Percentiles rank a stretch among this genome's conserved stretches.
phyloP scores from a whole-genome alignment of 2,888 invertebrate genomes.

The Orthosia incerta region DNA sequence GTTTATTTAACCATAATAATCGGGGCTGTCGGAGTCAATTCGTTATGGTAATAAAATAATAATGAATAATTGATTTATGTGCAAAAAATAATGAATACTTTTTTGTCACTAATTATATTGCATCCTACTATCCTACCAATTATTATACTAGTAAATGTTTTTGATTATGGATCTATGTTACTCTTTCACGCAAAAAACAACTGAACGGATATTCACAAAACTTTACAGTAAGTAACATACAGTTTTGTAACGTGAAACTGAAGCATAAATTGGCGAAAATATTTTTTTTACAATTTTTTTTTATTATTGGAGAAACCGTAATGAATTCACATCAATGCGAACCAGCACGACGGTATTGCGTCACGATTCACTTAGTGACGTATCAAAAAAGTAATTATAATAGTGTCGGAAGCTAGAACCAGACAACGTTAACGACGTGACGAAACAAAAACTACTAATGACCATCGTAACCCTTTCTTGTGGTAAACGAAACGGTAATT shows the following conservation, averaged over 20 bases:
- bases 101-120: not conserved
- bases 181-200: too few species aligned
- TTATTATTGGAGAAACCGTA: conserved; percentile 10
- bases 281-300: too few species aligned
- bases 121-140: not conserved
- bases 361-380: conserved; percentile 64
- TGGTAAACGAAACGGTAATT: conserved; percentile 65
- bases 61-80: conserved; percentile 2
- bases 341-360: conserved; percentile 10
- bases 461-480: conserved; percentile 67
- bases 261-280: not conserved
- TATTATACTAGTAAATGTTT: too few species aligned
- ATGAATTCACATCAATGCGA: not conserved
- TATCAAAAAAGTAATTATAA: conserved; percentile 63
- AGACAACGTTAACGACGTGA: conserved; percentile 62
- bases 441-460: conserved; percentile 68
- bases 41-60: conserved; percentile 19
- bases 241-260: not conserved
- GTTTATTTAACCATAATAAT: conserved; percentile 49
- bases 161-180: too few species aligned
- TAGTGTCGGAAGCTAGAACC: conserved; percentile 62
- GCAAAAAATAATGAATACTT: not conserved
- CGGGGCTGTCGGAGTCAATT: conserved; percentile 19
- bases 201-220: too few species aligned
- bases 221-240: too few species aligned